Base-by-base conservation (phyloP, 2,888 invertebrate genomes). In the Erebia aethiops region DNA sequence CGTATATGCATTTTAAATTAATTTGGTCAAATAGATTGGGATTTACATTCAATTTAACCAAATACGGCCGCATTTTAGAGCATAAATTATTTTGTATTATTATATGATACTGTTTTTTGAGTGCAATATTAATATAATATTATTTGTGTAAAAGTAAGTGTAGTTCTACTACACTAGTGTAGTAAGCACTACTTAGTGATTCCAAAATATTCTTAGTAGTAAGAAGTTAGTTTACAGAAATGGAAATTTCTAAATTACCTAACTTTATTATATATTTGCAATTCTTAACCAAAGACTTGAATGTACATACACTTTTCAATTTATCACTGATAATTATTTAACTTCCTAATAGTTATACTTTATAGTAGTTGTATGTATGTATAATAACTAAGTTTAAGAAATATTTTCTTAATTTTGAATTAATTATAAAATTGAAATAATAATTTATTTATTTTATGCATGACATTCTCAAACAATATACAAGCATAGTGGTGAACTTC, bases 281-380 rank as follows among this genome's bases (percentile, higher is more conserved):
- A 67, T 52, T 67, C 13, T 62, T 66, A 52, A 67, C 67, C 67
- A 67, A 67, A 67, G 67, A 67, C 52, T 67, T 60, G 16, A 54
- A 58, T 67, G 67, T 60, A 60, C 46, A 58, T 67, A 35, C 46
- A 66, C 18, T 43, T 41, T 41, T 9, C 18, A 66, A 56, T 43
- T 56, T 41, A 43, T 57, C 64, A 43, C 43, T 58, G 21, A 67
- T 64, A 60, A 63, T 16, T 21, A 26, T 26, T 57, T 26, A 57
- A 18, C 13, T 26, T 26, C 26, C 14, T 54, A 16, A 26, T 13
- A 18, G 18, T 54, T 54, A 35, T 35, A 54, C n/a, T 18, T 14
- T 9, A 13, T 21, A 57, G 21, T 26, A 57, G 56, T 57, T 57
- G 56, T 21, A 62, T 46, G 62, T 62, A 62, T 62, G 46, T 62